A percentile compares a stretch with the other conserved stretches of the same genome.
phyloP scores from a whole-genome alignment of 2,888 invertebrate species.

The Mylabris sibirica region DNA sequence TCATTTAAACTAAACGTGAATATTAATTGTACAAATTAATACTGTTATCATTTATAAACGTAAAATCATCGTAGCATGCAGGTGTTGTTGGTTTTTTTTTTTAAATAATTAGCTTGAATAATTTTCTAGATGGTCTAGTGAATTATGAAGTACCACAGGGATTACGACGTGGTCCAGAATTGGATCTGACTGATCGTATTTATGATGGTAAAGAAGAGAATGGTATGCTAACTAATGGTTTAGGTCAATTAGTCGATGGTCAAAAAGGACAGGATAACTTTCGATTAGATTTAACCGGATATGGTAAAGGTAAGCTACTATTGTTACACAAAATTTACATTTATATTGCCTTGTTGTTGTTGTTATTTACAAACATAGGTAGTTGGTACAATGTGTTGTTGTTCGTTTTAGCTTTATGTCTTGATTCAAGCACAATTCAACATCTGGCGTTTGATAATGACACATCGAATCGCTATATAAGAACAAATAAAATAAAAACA shows the following conservation, averaged over 20 bases:
- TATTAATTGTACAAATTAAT: slow-evolving; percentile 47
- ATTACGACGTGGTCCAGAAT: slow-evolving; percentile 72
- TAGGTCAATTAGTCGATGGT: slow-evolving; percentile 83
- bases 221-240: slow-evolving; percentile 71
- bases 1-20: slow-evolving; percentile 40
- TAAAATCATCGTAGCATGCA: slow-evolving; percentile 35
- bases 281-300: slow-evolving; percentile 70
- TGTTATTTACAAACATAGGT: slow-evolving; percentile 25
- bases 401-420: slow-evolving; percentile 50
- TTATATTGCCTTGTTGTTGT: slow-evolving; percentile 49
- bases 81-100: slow-evolving; percentile 20
- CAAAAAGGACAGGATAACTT: slow-evolving; percentile 79
- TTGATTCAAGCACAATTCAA: slow-evolving; percentile 30
- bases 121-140: slow-evolving; percentile 73
- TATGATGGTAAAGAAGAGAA: slow-evolving; percentile 78
- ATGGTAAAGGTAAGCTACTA: slow-evolving; percentile 69
- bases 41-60: slow-evolving; percentile 20
- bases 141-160: slow-evolving; percentile 83
- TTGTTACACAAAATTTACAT: slow-evolving; percentile 49
- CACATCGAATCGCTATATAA: not conserved
- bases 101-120: slow-evolving; percentile 20
- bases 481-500: not conserved
- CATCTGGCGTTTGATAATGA: slow-evolving; percentile 20
- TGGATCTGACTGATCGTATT: slow-evolving; percentile 79
- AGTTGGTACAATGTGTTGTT: slow-evolving; percentile 47